Conservation (phyloP, 2,797 vertebrate species). For the Glyptemys insculpta region DNA sequence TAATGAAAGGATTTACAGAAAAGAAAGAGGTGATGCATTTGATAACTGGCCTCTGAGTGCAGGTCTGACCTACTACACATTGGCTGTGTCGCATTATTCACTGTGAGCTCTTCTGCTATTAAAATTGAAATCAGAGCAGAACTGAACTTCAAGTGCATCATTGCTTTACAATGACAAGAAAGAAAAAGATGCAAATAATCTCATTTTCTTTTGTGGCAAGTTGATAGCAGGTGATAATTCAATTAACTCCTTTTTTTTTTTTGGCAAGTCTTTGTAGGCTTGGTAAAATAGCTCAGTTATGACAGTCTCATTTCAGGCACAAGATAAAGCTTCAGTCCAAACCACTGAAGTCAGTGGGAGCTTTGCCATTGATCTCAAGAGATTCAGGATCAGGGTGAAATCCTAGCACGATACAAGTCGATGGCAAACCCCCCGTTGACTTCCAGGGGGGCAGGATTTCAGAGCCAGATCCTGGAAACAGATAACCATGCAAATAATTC, state of each 20-base stretch:
- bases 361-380: constrained; percentile 27
- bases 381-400: neutral
- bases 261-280: neutral
- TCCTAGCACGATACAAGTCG: neutral
- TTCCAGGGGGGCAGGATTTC: neutral
- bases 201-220: constrained; percentile 35
- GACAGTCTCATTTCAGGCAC: neutral
- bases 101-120: constrained; percentile 10
- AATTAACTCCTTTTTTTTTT: constrained; percentile 27
- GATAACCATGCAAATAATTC: neutral
- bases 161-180: constrained; percentile 15
- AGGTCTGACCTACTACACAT: neutral
- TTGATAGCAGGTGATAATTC: constrained; percentile 51
- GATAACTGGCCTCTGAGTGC: neutral
- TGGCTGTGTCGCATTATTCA: neutral
- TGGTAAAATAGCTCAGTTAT: neutral
- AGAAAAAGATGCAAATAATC: constrained; percentile 1
- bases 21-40: neutral
- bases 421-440: neutral
- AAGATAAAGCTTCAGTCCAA: neutral
- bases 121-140: constrained; percentile 35
- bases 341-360: neutral
- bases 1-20: constrained; percentile 10
- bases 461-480: neutral
- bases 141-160: constrained; percentile 27